Percentiles rank a stretch among this genome's conserved stretches.
These are phyloP conservation scores for Xiphophorus couchianus DNA, from an alignment of 2,113 vertebrate genomes.

Conservation along the genomic window DNA sequence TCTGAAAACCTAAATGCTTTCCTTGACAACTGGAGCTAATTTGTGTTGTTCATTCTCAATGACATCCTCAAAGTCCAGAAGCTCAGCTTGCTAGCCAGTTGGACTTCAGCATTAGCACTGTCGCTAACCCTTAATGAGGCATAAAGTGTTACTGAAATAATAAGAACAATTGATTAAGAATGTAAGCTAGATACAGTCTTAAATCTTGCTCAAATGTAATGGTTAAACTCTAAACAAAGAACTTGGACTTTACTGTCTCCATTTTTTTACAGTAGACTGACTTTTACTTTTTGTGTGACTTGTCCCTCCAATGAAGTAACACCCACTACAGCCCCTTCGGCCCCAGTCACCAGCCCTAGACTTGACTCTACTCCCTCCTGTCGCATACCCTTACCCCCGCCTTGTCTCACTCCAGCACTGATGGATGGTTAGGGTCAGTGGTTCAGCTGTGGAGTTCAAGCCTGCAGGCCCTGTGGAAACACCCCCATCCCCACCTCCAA, in stretches of 20 bases:
- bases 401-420: constrained; percentile 78
- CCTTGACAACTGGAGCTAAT: too few species aligned
- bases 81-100: too few species aligned
- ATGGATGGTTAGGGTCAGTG: constrained; percentile 81
- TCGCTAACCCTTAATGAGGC: too few species aligned
- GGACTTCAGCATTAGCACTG: too few species aligned
- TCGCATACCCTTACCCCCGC: constrained; percentile 75
- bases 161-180: too few species aligned
- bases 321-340: constrained; percentile 65
- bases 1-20: too few species aligned
- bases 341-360: constrained; percentile 50
- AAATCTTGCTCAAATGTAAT: too few species aligned
- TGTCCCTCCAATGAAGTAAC: constrained; percentile 53
- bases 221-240: not conserved
- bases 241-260: constrained; percentile 21
- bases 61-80: too few species aligned
- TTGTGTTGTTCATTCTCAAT: too few species aligned
- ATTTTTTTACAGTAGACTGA: constrained; percentile 54
- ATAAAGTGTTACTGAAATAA: too few species aligned
- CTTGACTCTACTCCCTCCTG: constrained; percentile 48
- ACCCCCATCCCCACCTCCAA: constrained; percentile 21
- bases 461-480: constrained; percentile 62
- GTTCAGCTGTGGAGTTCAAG: constrained; percentile 85
- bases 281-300: constrained; percentile 29
- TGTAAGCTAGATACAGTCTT: too few species aligned